Evolutionary conservation across 1,140 invertebrate species (phyloP).

Genomic region (Lithobius niger): DNA sequence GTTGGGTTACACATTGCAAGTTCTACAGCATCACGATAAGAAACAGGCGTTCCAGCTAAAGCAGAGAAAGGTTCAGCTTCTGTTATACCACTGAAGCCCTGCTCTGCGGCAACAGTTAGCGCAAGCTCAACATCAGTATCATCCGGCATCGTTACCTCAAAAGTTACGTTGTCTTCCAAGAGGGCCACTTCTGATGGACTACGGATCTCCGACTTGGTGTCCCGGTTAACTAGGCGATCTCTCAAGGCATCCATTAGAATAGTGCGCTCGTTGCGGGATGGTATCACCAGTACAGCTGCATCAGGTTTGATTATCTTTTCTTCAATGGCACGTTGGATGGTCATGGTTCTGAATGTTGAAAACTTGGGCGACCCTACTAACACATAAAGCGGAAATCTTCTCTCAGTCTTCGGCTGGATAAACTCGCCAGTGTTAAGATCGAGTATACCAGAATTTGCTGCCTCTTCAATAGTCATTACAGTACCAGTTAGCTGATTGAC

Average conservation of each 20-base stretch:
- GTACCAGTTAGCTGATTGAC: conserved; percentile 42
- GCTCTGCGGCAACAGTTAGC: conserved; percentile 38
- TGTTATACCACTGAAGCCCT: conserved; percentile 60
- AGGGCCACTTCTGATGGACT: conserved; percentile 10
- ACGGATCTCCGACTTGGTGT: conserved; percentile 13
- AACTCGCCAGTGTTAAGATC: conserved; percentile 59
- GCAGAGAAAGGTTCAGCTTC: conserved; percentile 55
- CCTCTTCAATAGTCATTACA: conserved; percentile 62
- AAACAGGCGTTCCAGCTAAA: conserved; percentile 50
- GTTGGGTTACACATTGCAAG: conserved; percentile 57
- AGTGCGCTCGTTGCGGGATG: neutral
- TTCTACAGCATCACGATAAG: conserved; percentile 63
- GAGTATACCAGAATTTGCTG: conserved; percentile 66
- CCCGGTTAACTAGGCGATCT: neutral
- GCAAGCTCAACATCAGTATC: neutral
- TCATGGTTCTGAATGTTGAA: neutral
- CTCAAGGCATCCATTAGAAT: conserved; percentile 9
- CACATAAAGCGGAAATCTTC: neutral
- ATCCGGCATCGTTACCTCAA: neutral
- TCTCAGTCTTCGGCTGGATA: conserved; percentile 46
- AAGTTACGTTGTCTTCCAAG: conserved; percentile 12
- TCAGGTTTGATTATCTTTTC: neutral
- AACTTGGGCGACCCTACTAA: neutral
- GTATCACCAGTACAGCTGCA: neutral
- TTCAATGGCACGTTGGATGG: neutral